Percentiles rank a stretch among this genome's conserved stretches.
Conservation (phyloP, 2,797 vertebrate species). For the Prunella strophiata region DNA sequence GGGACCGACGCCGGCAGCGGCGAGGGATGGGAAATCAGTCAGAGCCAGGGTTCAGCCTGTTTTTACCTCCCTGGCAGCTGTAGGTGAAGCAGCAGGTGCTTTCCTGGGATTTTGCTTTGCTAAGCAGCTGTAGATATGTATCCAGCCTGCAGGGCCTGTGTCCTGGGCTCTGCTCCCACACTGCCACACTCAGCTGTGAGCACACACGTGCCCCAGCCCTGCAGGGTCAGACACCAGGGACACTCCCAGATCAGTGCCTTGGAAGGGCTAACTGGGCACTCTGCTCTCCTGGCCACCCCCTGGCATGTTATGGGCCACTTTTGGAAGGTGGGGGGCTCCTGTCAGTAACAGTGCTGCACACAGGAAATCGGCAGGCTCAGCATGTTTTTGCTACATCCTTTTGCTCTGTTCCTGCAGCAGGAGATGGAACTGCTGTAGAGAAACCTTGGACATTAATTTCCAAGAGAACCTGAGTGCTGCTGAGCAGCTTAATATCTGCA, state of each 20-base stretch:
- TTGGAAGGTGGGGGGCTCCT: neutral
- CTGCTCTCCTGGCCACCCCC: neutral
- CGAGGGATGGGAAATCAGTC: neutral
- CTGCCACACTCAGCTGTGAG: neutral
- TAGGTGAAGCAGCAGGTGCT: slow-evolving; percentile 52
- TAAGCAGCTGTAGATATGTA: slow-evolving; percentile 20
- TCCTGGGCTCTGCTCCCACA: neutral
- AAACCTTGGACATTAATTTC: neutral
- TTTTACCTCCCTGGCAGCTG: slow-evolving; percentile 23
- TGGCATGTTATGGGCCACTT: neutral
- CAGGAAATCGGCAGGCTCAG: rapidly evolving
- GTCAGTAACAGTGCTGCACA: neutral
- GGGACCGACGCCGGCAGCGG: rapidly evolving
- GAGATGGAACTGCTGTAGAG: neutral
- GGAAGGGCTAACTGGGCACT: neutral
- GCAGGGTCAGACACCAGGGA: neutral
- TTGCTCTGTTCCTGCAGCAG: neutral
- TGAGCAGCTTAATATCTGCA: neutral
- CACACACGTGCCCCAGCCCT: neutral
- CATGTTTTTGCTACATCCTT: neutral
- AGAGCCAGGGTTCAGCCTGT: neutral
- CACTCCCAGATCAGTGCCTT: rapidly evolving
- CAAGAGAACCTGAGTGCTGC: neutral
- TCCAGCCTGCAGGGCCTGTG: neutral
- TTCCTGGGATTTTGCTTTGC: neutral